Conservation (phyloP, 2,888 invertebrate species). For the Adineta ricciae region DNA sequence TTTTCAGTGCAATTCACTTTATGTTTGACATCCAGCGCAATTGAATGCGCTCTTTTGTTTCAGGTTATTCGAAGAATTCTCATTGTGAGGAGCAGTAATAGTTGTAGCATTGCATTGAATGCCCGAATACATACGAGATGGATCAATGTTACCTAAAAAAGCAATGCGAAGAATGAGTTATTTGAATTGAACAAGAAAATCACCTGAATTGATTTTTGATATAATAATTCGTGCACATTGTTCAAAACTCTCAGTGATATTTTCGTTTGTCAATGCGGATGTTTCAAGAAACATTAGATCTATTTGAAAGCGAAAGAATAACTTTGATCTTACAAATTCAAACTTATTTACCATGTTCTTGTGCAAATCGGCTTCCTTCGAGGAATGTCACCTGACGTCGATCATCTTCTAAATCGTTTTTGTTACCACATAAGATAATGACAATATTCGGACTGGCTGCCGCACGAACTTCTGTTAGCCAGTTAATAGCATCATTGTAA, state of each 20-base stretch:
- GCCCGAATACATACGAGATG: background rate
- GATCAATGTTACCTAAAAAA: background rate
- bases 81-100: background rate
- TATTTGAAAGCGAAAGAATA: conserved; percentile 48
- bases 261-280: conserved; percentile 72
- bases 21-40: background rate
- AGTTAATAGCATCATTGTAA: conserved; percentile 54
- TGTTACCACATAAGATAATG: conserved; percentile 69
- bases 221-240: conserved; percentile 72
- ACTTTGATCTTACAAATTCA: background rate
- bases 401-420: conserved; percentile 65
- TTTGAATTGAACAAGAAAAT: too few species aligned
- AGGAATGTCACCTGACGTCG: conserved; percentile 70
- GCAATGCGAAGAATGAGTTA: too few species aligned
- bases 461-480: conserved; percentile 66
- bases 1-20: background rate
- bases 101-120: background rate
- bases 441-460: conserved; percentile 71
- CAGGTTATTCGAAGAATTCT: background rate
- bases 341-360: conserved; percentile 64
- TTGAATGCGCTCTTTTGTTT: background rate
- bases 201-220: conserved; percentile 63
- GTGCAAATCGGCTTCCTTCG: conserved; percentile 71
- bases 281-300: conserved; percentile 71
- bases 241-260: conserved; percentile 72